These are phyloP conservation scores for Phymanthus crucifer DNA, from an alignment of 92 coral and sea anemone species.

Conservation along the genomic window DNA sequence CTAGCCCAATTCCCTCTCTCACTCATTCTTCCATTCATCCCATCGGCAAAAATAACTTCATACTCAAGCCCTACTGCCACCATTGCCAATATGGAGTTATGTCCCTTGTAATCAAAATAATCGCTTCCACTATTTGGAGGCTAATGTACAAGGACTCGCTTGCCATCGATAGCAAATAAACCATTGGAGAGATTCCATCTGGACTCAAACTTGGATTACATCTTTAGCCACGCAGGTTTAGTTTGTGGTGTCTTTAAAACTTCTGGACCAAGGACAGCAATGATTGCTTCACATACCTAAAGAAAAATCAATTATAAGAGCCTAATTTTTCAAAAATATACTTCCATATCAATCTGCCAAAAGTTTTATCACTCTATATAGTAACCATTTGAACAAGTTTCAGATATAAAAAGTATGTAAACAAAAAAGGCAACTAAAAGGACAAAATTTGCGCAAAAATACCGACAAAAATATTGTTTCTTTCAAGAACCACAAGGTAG, in stretches of 20 bases:
- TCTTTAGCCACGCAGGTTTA: not conserved
- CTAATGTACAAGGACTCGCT: conserved; percentile 25
- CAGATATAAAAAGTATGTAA: too few relatives aligned
- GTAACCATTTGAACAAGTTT: too few relatives aligned
- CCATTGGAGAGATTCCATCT: not conserved
- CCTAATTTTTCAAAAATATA: too few relatives aligned
- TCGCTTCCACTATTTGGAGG: conserved; percentile 28
- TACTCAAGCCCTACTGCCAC: conserved; percentile 24
- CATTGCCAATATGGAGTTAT: conserved; percentile 17
- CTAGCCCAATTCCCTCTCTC: conserved; percentile 29
- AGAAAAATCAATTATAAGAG: too few relatives aligned
- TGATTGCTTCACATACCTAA: not conserved
- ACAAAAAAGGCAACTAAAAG: too few relatives aligned
- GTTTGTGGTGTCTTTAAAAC: not conserved
- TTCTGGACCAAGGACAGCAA: not conserved
- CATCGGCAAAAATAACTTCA: conserved; percentile 27
- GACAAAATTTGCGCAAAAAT: too few relatives aligned
- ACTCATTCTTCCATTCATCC: conserved; percentile 31
- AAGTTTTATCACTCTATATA: too few relatives aligned
- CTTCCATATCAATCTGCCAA: not conserved
- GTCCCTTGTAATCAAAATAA: conserved; percentile 26
- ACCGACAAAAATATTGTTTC: too few relatives aligned
- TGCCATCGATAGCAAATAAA: conserved; percentile 10
- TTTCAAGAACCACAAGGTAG: too few relatives aligned
- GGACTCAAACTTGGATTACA: not conserved